phyloP scores from a whole-genome alignment of 2,113 vertebrate species.

The Ophiodon elongatus region DNA sequence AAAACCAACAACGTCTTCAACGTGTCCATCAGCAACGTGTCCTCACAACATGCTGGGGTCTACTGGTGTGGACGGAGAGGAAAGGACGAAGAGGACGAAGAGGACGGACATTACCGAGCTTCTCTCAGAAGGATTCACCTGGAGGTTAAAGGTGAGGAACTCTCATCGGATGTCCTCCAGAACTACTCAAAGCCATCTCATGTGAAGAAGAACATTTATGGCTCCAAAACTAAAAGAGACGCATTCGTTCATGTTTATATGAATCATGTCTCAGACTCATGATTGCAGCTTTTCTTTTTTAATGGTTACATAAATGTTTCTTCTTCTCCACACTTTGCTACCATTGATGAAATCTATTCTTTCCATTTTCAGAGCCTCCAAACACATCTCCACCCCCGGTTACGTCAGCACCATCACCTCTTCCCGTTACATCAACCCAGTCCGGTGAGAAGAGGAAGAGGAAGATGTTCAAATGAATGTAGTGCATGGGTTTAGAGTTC shows the following conservation, averaged over 20 bases:
- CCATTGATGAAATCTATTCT: neutral
- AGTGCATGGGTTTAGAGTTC: too few relatives aligned
- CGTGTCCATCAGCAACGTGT: conserved; percentile 24
- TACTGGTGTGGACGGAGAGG: conserved; percentile 55
- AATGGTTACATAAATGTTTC: neutral
- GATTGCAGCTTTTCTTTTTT: neutral
- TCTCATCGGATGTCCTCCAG: too few relatives aligned
- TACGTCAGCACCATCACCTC: neutral
- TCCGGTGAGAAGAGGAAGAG: too few relatives aligned
- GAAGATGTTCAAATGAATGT: too few relatives aligned
- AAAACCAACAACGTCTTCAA: rapidly evolving
- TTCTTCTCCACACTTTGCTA: neutral
- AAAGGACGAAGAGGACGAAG: too few relatives aligned
- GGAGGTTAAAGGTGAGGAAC: conserved; percentile 2
- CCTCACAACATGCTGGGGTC: neutral
- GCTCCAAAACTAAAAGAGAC: too few relatives aligned
- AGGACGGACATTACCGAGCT: rapidly evolving
- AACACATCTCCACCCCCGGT: neutral
- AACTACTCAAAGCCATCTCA: neutral
- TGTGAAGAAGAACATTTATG: too few relatives aligned
- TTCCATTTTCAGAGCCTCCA: neutral
- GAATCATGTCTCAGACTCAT: too few relatives aligned
- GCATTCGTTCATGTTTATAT: too few relatives aligned
- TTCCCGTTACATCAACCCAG: neutral
- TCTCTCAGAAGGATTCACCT: too few relatives aligned